These are phyloP conservation scores for Propithecus coquereli DNA, from an alignment of 2,113 vertebrate species.

Conservation along the genomic window DNA sequence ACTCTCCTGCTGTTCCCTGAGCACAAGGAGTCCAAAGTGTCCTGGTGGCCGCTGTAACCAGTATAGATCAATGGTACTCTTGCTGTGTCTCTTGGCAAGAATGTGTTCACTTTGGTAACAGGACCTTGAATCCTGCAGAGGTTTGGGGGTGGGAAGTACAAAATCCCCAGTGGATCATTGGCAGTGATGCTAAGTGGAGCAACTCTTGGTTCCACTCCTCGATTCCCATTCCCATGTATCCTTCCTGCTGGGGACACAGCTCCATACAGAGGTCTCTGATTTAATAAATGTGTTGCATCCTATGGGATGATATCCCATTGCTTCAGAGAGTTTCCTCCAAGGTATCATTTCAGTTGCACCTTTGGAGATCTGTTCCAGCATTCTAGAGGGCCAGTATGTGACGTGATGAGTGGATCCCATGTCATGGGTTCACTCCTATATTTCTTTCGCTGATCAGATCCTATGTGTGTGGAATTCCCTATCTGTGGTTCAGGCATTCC, in stretches of 20 bases:
- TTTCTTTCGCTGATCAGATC: background rate
- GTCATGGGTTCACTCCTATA: background rate
- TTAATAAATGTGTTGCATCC: background rate
- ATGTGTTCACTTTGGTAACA: background rate
- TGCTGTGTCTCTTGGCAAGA: background rate
- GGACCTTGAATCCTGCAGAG: background rate
- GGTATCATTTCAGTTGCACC: background rate
- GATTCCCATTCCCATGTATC: background rate
- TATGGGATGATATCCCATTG: too few species aligned
- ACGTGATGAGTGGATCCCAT: background rate
- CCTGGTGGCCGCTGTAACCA: too few species aligned
- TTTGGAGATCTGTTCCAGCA: background rate
- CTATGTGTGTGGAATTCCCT: background rate
- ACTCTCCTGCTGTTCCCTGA: background rate
- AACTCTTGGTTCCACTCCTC: background rate
- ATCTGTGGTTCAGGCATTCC: background rate
- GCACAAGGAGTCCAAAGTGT: background rate
- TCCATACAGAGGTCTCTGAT: background rate
- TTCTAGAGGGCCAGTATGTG: background rate
- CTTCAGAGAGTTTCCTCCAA: background rate
- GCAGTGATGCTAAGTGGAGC: background rate
- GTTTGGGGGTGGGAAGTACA: background rate
- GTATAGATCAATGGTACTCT: background rate
- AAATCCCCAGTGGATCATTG: background rate
- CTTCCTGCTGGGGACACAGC: background rate